Base-by-base conservation (phyloP, 2,113 vertebrate species). In the Tragelaphus buxtoni region DNA sequence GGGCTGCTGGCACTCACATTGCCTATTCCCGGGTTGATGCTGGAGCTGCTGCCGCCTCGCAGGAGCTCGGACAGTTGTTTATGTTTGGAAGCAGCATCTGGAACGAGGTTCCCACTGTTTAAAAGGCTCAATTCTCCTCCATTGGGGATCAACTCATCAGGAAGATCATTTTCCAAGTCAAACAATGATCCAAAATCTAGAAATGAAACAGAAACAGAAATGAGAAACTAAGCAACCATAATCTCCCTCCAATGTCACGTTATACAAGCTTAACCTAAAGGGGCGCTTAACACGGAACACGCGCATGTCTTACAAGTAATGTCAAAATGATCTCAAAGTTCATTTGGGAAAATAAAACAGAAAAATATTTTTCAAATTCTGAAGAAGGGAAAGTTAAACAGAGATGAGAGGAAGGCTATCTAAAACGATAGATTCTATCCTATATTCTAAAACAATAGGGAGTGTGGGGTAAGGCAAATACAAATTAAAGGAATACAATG, bases 161-260 rank as follows among this genome's bases (percentile, higher is more conserved):
- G 99, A 98, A 99, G 99, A 99, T 99, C 99, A 22, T 99, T 99
- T 99, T 99, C 99, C 99, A 99, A 99, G 98, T 99, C 99, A 98
- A 99, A 99, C 95, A 99, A 98, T 88, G 99, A 99, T 97, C 99
- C 99, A n/a, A 99, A 99, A 99, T 99, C 99, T 99, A 96, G 89
- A 98, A 99, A 97, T 97, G 77, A 98, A 98, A 98, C 65, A 98
- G 98, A 98, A 98, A 98, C 47, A 85, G 0, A 80, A 94, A 95
- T 99, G 94, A 99, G 97, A 97, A 97, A 86, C 61, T 58, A 96
- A 94, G 81, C 30, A 95, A 95, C 26, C 26, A 16, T 65, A 90
- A 91, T 3, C 76, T 60, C 76, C 97, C 84, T 94, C 60, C 85
- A 72, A 94, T 45, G 39, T 76, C 83, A 61, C 51, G 56, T 95